phyloP scores from a whole-genome alignment of 2,888 invertebrate genomes.

The Himalopsyche japonica region DNA sequence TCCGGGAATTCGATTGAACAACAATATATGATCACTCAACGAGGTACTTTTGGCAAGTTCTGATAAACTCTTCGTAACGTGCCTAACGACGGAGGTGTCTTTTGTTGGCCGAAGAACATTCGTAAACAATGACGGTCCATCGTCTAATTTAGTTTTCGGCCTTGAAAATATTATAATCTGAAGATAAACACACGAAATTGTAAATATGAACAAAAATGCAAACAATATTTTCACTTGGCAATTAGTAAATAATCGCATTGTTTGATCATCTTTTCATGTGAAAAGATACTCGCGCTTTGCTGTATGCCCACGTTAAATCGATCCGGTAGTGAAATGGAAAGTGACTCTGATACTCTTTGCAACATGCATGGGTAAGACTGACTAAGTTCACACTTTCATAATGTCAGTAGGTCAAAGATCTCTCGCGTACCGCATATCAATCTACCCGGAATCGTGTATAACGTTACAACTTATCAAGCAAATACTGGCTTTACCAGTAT shows the following conservation, averaged over 20 bases:
- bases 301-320: neutral
- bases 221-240: slow-evolving; percentile 16
- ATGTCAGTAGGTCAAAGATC: slow-evolving; percentile 38
- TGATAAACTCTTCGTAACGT: slow-evolving; percentile 58
- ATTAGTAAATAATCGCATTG: slow-evolving; percentile 22
- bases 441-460: neutral
- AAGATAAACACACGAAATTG: slow-evolving; percentile 13
- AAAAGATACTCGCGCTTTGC: neutral
- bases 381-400: slow-evolving; percentile 36
- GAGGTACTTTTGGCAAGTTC: slow-evolving; percentile 55
- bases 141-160: neutral
- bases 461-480: slow-evolving; percentile 8
- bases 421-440: neutral
- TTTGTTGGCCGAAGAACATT: neutral
- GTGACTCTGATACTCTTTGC: neutral
- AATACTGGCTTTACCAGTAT: slow-evolving; percentile 19
- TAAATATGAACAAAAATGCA: slow-evolving; percentile 18
- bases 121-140: neutral
- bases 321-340: slow-evolving; percentile 1
- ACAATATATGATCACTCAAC: slow-evolving; percentile 57
- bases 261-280: neutral
- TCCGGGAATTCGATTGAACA: slow-evolving; percentile 64
- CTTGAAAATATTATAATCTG: slow-evolving; percentile 5
- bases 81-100: slow-evolving; percentile 28
- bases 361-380: slow-evolving; percentile 1